Percentiles rank a stretch among this genome's conserved stretches.
These are phyloP conservation scores for Notolepis coatsorum DNA, from an alignment of 2,797 vertebrate genomes.

Conservation along the genomic window DNA sequence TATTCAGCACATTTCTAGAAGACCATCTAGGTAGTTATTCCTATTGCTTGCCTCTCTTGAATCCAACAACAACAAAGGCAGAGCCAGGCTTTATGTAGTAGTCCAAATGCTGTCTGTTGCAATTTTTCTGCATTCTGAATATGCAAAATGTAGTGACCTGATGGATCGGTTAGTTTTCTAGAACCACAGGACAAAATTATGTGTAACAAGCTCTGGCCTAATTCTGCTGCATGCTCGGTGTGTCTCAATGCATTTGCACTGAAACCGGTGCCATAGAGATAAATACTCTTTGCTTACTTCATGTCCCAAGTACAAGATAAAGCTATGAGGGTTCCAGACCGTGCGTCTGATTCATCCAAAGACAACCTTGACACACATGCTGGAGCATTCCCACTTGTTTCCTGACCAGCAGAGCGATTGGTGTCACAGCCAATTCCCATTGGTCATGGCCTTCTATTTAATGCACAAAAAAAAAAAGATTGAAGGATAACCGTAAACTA, in stretches of 20 bases:
- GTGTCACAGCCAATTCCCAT: conserved; percentile 37
- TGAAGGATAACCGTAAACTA: conserved; percentile 62
- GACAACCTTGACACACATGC: conserved; percentile 32
- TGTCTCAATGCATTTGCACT: not conserved
- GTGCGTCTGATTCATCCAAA: conserved; percentile 45
- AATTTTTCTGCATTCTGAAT: not conserved
- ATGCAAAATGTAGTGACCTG: not conserved
- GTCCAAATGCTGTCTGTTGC: not conserved
- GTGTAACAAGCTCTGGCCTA: not conserved
- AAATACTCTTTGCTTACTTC: too few species aligned
- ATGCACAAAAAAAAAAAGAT: conserved; percentile 33
- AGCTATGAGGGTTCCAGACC: too few species aligned
- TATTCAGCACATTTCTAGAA: conserved; percentile 1
- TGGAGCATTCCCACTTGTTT: conserved; percentile 50
- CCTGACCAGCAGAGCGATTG: conserved; percentile 26
- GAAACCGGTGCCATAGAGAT: too few species aligned
- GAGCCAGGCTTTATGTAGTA: conserved; percentile 11
- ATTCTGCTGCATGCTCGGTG: not conserved
- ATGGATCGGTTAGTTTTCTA: too few species aligned
- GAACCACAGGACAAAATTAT: not conserved
- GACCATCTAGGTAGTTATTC: conserved; percentile 3
- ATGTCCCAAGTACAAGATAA: too few species aligned
- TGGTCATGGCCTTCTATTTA: conserved; percentile 13
- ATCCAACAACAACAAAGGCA: not conserved
- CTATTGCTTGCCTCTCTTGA: conserved; percentile 4